A percentile compares a stretch with the other conserved stretches of the same genome.
These are phyloP conservation scores for Erebia palarica DNA, from an alignment of 2,888 invertebrate genomes.

Conservation along the genomic window DNA sequence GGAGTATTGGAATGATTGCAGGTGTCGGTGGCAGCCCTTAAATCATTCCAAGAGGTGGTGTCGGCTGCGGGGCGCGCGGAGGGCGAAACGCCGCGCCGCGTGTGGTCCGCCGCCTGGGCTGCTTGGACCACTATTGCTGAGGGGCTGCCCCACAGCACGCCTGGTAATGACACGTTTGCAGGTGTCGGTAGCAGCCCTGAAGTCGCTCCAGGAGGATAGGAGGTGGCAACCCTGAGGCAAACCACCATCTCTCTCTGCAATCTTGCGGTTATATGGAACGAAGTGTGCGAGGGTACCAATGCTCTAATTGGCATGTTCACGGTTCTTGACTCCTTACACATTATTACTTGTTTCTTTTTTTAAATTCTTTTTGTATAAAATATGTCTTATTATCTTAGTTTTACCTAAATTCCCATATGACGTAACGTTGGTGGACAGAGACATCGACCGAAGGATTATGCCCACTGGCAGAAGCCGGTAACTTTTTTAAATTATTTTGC, in stretches of 20 bases:
- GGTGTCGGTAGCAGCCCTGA: conserved; percentile 96
- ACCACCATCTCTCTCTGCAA: background rate
- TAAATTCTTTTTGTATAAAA: too few species aligned
- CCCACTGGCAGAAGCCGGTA: too few species aligned
- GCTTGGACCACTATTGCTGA: conserved; percentile 95
- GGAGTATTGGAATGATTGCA: conserved; percentile 62
- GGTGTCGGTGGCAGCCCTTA: conserved; percentile 96
- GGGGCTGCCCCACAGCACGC: conserved; percentile 44
- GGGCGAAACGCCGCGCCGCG: conserved; percentile 84
- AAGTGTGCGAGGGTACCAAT: too few species aligned
- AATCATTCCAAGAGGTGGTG: conserved; percentile 98
- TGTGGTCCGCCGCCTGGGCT: conserved; percentile 92
- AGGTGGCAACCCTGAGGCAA: conserved; percentile 88
- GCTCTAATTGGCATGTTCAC: too few species aligned
- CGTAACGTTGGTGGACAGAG: too few species aligned
- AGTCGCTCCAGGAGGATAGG: conserved; percentile 99
- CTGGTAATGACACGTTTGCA: conserved; percentile 64
- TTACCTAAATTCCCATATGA: too few species aligned
- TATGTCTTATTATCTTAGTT: too few species aligned
- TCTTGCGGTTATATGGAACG: too few species aligned
- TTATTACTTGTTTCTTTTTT: too few species aligned
- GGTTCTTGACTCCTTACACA: too few species aligned
- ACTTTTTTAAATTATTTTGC: too few species aligned
- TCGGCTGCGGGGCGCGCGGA: conserved; percentile 89
- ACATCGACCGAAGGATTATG: too few species aligned